Evolutionary conservation across 2,113 vertebrate genomes (phyloP), one percentile per base, ranked within the genome.

Genomic region (Osmerus eperlanus): DNA sequence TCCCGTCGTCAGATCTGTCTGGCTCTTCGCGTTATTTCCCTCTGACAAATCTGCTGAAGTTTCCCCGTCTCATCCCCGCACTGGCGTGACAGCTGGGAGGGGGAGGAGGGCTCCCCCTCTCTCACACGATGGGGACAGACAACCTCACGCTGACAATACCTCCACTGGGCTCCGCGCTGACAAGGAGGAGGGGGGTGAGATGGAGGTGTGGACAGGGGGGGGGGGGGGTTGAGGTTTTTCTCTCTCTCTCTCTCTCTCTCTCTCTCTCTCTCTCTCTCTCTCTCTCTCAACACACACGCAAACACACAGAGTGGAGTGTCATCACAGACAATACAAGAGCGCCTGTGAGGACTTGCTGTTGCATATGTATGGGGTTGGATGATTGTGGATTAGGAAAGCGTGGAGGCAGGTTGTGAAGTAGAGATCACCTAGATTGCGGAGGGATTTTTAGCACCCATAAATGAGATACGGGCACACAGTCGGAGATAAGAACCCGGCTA

Each of bases 381-480:
- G 62, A 65, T 78, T 82, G 79, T 81, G 85, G 86, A 89, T 89
- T 87, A 89, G 78, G 75, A 73, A 60, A 63, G 72, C 74, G 84
- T 68, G 82, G 76, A 79, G 76, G 75, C 79, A 82, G 76, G 82
- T 81, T 81, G 82, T 81, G 83, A 84, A 82, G 84, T 87, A 81
- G 41, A 83, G 88, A 89, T 89, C 87, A 90, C 86, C 87, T 87
- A 81, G 85, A 87, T 85, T 88, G 84, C 87, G 85, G 81, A 73
- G 70, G 64, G 82, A 83, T 85, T 86, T 86, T 81, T 76, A 78
- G 81, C 87, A 83, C 88, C 86, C 82, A 80, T 74, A 89, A 89
- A 89, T 86, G 79, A 88, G 88, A 90, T 89, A 81, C 78, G 86
- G 80, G 78, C 81, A 74, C 73, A 55, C 68, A 71, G 78, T 81